Evolutionary conservation across 2,113 vertebrate species (phyloP), one percentile per base, ranked within the genome.

Genomic region (Mola mola): DNA sequence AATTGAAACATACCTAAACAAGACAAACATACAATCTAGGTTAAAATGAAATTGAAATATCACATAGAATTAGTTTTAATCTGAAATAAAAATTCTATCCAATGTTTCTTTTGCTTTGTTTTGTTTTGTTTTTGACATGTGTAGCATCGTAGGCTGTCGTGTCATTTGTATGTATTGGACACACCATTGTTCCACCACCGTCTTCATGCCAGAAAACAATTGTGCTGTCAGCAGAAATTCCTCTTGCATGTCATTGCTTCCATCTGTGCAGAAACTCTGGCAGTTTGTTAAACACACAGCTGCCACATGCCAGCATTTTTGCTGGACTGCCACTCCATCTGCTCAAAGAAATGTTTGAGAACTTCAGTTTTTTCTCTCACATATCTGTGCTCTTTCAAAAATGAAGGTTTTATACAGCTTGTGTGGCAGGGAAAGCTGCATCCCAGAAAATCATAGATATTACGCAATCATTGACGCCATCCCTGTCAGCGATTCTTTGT

Each of bases 301-400:
- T 69, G 72, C 59, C 85, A 87, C 78, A 73, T 85, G 82, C 64
- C 60, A 48, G 28, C 43, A 72, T 82, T 82, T 84, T 40, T 57
- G 58, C 64, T 51, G 82, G 56, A 65, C 58, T 44, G 43, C 21
- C 63, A n/a, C 67, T 64, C 73, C 78, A 87, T 80, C 85, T 85
- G 80, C 63, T 74, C 36, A 6, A 2, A 16, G 17, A 61, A 48
- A 8, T 11, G 34, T 24, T 26, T 16, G 43, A 33, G 31, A 33
- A 9, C 8, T 33, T 28, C 31, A n/a, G n/a, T n/a, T n/a, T n/a
- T n/a, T n/a, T n/a, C n/a, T n/a, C n/a, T n/a, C n/a, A n/a, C n/a
- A n/a, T n/a, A n/a, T n/a, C n/a, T n/a, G n/a, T n/a, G n/a, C n/a
- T n/a, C n/a, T n/a, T n/a, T n/a, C n/a, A n/a, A n/a, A n/a, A n/a